phyloP scores from a whole-genome alignment of 2,888 invertebrate genomes.

The Malacosoma neustria region DNA sequence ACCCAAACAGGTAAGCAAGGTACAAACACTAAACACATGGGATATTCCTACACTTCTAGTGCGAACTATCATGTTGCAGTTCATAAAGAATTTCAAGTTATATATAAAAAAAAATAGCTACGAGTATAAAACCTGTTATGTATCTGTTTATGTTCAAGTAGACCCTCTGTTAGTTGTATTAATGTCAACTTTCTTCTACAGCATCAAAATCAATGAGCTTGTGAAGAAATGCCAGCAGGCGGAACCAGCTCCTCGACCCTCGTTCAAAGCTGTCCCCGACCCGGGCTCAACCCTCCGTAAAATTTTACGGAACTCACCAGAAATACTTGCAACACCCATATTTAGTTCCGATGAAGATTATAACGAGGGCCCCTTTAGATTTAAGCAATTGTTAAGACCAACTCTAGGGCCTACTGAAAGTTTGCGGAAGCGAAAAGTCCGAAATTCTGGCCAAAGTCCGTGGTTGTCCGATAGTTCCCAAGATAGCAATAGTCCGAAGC shows the following conservation, averaged over 20 bases:
- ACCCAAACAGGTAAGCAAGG: too few species aligned
- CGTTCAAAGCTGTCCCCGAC: conserved; percentile 47
- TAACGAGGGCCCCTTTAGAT: conserved; percentile 79
- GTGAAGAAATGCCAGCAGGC: conserved; percentile 54
- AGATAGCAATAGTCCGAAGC: conserved; percentile 55
- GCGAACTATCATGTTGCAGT: too few species aligned
- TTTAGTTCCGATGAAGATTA: conserved; percentile 71
- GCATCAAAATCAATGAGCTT: conserved; percentile 67
- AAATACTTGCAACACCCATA: conserved; percentile 59
- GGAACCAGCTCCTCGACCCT: conserved; percentile 39
- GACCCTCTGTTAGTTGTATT: too few species aligned
- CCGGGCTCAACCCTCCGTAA: conserved; percentile 63
- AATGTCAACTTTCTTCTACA: too few species aligned
- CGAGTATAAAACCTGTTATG: too few species aligned
- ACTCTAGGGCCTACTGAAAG: conserved; percentile 82
- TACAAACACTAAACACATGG: too few species aligned
- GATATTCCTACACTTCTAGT: too few species aligned
- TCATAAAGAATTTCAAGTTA: too few species aligned
- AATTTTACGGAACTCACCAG: conserved; percentile 63
- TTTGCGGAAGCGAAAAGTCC: conserved; percentile 77
- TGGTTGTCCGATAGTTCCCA: conserved; percentile 69
- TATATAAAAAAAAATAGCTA: too few species aligned
- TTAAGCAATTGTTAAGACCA: conserved; percentile 78
- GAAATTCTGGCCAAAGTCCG: conserved; percentile 55
- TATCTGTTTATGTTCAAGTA: too few species aligned